A percentile compares a stretch with the other conserved stretches of the same genome.
Evolutionary conservation across 53 echinoderm and acorn worm species (phyloP).

Genomic region (Crossaster papposus): DNA sequence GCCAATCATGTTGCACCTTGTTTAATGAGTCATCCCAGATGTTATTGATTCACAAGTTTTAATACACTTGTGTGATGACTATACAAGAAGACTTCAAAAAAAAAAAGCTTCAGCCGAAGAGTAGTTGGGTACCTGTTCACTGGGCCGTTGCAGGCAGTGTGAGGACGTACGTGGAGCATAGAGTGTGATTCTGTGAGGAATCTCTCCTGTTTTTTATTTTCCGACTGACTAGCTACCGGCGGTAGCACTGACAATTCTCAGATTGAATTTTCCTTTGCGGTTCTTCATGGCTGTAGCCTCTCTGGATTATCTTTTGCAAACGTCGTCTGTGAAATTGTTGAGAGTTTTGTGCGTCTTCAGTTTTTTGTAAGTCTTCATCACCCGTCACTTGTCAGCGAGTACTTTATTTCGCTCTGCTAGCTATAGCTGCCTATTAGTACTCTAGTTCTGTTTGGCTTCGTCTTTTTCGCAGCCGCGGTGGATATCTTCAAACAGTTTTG

Average conservation of each 20-base stretch:
- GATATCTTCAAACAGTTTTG: neutral
- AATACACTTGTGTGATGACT: slow-evolving; percentile 25
- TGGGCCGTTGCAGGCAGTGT: slow-evolving; percentile 19
- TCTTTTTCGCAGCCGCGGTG: too few relatives aligned
- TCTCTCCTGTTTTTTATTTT: neutral
- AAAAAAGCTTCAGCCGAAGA: neutral
- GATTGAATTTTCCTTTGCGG: neutral
- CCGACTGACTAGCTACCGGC: slow-evolving; percentile 3
- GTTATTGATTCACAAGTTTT: slow-evolving; percentile 59
- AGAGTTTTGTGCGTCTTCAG: neutral
- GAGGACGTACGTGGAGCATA: too few relatives aligned
- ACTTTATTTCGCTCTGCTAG: too few relatives aligned
- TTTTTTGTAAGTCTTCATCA: neutral
- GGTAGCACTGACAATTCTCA: neutral
- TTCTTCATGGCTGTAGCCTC: neutral
- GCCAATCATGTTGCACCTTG: slow-evolving; percentile 31
- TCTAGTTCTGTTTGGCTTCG: too few relatives aligned
- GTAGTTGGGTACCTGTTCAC: slow-evolving; percentile 12
- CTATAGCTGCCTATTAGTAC: too few relatives aligned
- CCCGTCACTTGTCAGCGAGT: neutral
- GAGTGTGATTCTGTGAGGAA: too few relatives aligned
- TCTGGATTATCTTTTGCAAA: neutral
- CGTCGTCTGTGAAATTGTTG: neutral
- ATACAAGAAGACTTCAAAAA: too few relatives aligned
- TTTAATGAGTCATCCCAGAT: slow-evolving; percentile 61